phyloP scores from a whole-genome alignment of 1,140 invertebrate species.

The Psix sp. region DNA sequence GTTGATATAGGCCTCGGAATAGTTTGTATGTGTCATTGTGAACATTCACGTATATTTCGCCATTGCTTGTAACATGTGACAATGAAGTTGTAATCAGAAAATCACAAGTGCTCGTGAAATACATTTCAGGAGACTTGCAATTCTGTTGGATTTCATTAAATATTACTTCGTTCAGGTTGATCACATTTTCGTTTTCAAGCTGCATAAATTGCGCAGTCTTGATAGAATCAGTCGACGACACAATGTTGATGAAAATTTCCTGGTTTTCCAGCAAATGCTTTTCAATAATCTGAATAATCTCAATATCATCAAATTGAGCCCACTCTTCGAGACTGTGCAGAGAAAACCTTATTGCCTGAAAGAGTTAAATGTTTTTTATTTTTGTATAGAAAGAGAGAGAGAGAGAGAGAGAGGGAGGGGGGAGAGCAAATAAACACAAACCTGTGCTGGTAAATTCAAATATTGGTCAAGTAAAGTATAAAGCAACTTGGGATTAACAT shows the following conservation, averaged over 20 bases:
- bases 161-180: conserved; percentile 67
- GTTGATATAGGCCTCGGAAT: conserved; percentile 64
- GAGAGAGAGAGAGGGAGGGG: too few species aligned
- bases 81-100: conserved; percentile 68
- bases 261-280: conserved; percentile 53
- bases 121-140: conserved; percentile 18
- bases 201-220: conserved; percentile 19
- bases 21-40: conserved; percentile 68
- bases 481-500: too few species aligned
- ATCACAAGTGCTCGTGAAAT: background rate
- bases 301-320: conserved; percentile 56
- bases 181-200: conserved; percentile 50
- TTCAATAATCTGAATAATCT: conserved; percentile 45
- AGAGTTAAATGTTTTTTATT: conserved; percentile 21
- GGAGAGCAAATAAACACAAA: too few species aligned
- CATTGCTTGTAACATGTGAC: conserved; percentile 70
- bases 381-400: too few species aligned
- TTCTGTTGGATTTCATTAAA: conserved; percentile 56
- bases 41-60: conserved; percentile 75
- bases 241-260: conserved; percentile 14
- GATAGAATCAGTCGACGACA: background rate
- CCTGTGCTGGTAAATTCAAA: too few species aligned
- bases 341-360: conserved; percentile 79
- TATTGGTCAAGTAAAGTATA: too few species aligned
- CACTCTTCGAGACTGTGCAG: conserved; percentile 80